A percentile compares a stretch with the other conserved stretches of the same genome.
Evolutionary conservation across 1,140 invertebrate genomes (phyloP).

Genomic region (Bombus consobrinus): DNA sequence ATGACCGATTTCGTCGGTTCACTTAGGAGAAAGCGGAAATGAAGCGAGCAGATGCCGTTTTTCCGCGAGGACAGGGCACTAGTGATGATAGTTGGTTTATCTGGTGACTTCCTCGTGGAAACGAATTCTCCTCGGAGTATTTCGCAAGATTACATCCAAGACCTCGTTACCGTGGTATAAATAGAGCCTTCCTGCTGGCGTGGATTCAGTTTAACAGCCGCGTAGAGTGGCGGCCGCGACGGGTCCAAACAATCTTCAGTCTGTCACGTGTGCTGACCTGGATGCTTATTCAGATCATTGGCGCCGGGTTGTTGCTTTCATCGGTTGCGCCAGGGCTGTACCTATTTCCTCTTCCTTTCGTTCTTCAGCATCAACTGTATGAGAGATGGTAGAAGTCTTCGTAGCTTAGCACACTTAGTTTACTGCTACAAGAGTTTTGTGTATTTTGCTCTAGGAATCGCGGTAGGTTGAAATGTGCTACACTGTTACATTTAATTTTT

Average conservation of each 20-base stretch:
- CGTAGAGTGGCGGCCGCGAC: conserved; percentile 31
- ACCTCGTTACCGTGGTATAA: conserved; percentile 68
- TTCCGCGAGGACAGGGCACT: not conserved
- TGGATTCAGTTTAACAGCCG: conserved; percentile 62
- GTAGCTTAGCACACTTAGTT: not conserved
- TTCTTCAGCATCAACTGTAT: not conserved
- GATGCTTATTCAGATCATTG: conserved; percentile 68
- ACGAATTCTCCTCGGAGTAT: conserved; percentile 53
- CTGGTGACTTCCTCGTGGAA: conserved; percentile 41
- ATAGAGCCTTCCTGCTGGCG: conserved; percentile 58
- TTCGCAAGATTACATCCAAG: conserved; percentile 63
- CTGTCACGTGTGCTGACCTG: conserved; percentile 67
- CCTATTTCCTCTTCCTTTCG: not conserved
- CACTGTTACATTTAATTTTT: no score
- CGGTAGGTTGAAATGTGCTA: no score
- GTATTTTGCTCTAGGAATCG: no score
- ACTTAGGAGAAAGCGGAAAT: not conserved
- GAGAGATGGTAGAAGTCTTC: not conserved
- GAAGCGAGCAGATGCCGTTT: not conserved
- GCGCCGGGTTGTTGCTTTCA: conserved; percentile 51
- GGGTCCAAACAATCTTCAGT: conserved; percentile 60
- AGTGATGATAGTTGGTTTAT: not conserved
- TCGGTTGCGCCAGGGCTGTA: no score
- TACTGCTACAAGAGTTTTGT: no score
- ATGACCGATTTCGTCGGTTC: not conserved